Evolutionary conservation across 2,888 invertebrate genomes (phyloP).

Genomic region (Melitaea athalia): DNA sequence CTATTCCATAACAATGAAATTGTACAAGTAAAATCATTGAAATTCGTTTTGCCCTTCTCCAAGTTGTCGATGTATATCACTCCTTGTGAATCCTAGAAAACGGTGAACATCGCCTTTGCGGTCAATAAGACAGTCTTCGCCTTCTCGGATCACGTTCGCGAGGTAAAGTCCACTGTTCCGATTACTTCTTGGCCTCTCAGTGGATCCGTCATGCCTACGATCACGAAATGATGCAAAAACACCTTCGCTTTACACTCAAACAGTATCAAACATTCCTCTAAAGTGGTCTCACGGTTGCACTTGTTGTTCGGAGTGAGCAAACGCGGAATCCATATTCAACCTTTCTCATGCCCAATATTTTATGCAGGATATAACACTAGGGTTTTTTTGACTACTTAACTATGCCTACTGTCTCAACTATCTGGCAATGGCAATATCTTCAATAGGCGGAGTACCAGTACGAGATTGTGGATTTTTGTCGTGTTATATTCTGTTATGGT

Average conservation of each 20-base stretch:
- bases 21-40: too few species aligned
- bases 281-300: too few species aligned
- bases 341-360: slow-evolving; percentile 47
- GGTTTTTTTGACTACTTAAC: too few species aligned
- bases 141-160: slow-evolving; percentile 18
- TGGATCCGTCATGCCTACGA: slow-evolving; percentile 51
- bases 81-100: too few species aligned
- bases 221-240: slow-evolving; percentile 47
- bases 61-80: not conserved
- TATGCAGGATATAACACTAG: not conserved
- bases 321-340: too few species aligned
- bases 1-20: too few species aligned
- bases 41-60: not conserved
- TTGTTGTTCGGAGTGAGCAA: slow-evolving; percentile 49
- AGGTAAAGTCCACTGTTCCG: slow-evolving; percentile 39
- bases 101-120: not conserved
- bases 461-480: slow-evolving; percentile 47
- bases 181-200: slow-evolving; percentile 41
- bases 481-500: slow-evolving; percentile 36
- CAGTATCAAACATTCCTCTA: too few species aligned
- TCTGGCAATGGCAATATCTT: too few species aligned
- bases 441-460: too few species aligned
- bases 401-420: slow-evolving; percentile 42
- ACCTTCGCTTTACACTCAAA: slow-evolving; percentile 48
- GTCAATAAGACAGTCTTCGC: not conserved